Percentiles rank a stretch among this genome's conserved stretches.
phyloP scores from a whole-genome alignment of 2,797 vertebrate species.

The Eulemur albifrons region DNA sequence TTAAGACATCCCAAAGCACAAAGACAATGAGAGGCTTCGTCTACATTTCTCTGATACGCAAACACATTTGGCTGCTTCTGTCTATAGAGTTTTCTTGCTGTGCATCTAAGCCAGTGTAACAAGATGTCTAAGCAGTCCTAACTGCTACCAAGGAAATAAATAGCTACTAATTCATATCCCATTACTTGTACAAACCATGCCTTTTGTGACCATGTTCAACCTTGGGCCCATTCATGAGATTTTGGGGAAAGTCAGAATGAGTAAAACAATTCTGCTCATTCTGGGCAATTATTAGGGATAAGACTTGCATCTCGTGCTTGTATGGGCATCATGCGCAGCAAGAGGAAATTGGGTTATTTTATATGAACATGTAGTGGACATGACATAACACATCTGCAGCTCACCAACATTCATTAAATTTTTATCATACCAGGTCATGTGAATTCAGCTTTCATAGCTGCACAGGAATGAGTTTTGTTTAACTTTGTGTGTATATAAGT shows the following conservation, averaged over 20 bases:
- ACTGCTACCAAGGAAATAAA: not conserved
- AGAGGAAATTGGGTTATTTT: not conserved
- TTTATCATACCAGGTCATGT: not conserved
- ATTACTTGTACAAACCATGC: not conserved
- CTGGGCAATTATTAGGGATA: not conserved
- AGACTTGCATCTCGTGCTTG: not conserved
- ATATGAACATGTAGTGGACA: not conserved
- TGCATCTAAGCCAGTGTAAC: not conserved
- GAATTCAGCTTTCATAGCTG: not conserved
- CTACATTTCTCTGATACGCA: not conserved
- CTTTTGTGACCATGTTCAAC: not conserved
- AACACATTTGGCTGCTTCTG: not conserved
- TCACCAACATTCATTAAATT: not conserved
- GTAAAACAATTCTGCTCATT: not conserved
- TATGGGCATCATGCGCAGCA: not conserved
- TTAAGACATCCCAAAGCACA: not conserved
- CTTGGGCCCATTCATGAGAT: not conserved
- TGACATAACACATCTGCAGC: too few species aligned
- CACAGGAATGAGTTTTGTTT: not conserved
- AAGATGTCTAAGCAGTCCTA: not conserved
- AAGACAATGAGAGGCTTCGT: not conserved
- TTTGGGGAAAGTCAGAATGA: not conserved
- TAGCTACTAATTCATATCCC: not conserved
- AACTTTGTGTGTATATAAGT: not conserved
- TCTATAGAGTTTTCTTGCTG: not conserved